Conservation (phyloP, 2,888 invertebrate species). For the Dasysyrphus tricinctus region DNA sequence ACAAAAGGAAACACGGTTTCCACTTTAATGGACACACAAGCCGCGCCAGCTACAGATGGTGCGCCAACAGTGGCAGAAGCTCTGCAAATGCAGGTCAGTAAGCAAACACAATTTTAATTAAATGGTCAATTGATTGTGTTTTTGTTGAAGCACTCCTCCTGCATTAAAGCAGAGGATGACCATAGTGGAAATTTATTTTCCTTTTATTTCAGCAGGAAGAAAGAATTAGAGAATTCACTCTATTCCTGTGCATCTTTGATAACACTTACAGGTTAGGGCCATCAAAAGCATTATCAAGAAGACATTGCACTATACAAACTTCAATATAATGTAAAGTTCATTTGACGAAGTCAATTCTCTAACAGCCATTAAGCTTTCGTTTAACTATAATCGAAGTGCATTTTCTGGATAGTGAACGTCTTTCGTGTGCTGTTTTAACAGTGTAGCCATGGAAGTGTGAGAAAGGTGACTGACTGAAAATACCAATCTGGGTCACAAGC, state of each 20-base stretch:
- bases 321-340: slow-evolving; percentile 40
- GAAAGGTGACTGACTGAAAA: too few species aligned
- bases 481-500: too few species aligned
- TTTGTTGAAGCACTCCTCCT: slow-evolving; percentile 14
- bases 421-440: too few species aligned
- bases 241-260: slow-evolving; percentile 43
- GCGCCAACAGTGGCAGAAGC: slow-evolving; percentile 17
- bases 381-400: slow-evolving; percentile 13
- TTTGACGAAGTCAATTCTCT: slow-evolving; percentile 62
- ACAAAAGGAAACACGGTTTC: slow-evolving; percentile 53
- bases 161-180: neutral
- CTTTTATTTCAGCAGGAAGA: neutral
- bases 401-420: neutral
- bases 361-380: slow-evolving; percentile 57
- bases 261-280: slow-evolving; percentile 17
- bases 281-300: slow-evolving; percentile 11
- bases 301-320: slow-evolving; percentile 48
- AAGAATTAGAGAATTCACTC: slow-evolving; percentile 3
- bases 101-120: slow-evolving; percentile 75
- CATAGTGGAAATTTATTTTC: slow-evolving; percentile 47
- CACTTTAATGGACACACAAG: slow-evolving; percentile 60
- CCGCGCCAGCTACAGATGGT: slow-evolving; percentile 55
- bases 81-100: slow-evolving; percentile 68
- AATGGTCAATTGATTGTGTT: slow-evolving; percentile 72
- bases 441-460: too few species aligned